These are phyloP conservation scores for Hypanus sabinus DNA, from an alignment of 2,113 vertebrate genomes.

Conservation along the genomic window DNA sequence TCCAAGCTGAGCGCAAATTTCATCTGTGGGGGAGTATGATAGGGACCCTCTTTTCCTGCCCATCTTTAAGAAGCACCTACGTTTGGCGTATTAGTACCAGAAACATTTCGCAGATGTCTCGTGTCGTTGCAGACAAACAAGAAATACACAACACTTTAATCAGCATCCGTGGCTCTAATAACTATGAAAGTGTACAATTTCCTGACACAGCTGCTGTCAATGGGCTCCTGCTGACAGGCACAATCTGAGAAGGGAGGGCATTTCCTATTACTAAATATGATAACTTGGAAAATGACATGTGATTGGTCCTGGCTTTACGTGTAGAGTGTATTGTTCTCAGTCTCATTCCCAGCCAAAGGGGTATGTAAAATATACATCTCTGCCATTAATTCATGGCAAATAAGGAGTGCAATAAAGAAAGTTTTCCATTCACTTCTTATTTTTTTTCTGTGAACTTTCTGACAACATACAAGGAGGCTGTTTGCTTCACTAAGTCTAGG, in stretches of 20 bases:
- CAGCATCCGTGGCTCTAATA: neutral
- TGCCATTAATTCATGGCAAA: neutral
- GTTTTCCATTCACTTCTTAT: no score
- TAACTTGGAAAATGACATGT: constrained; percentile 7
- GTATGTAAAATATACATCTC: neutral
- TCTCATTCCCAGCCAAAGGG: neutral
- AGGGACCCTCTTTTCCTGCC: neutral
- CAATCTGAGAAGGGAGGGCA: neutral
- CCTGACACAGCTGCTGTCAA: neutral
- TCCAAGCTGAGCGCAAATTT: constrained; percentile 9
- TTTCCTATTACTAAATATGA: neutral
- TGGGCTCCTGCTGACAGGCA: neutral
- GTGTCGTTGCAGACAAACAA: constrained; percentile 14
- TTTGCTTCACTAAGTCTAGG: no score
- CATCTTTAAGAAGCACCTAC: neutral
- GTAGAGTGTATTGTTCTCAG: neutral
- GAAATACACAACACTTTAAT: neutral
- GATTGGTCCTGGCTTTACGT: neutral
- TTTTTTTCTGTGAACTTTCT: no score
- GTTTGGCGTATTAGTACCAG: neutral
- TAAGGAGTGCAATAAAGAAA: neutral
- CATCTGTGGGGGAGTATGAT: neutral
- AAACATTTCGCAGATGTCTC: constrained; percentile 28
- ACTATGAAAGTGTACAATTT: neutral
- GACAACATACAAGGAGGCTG: no score